A percentile compares a stretch with the other conserved stretches of the same genome.
Evolutionary conservation across 2,888 invertebrate species (phyloP).

Genomic region (Leucania comma): DNA sequence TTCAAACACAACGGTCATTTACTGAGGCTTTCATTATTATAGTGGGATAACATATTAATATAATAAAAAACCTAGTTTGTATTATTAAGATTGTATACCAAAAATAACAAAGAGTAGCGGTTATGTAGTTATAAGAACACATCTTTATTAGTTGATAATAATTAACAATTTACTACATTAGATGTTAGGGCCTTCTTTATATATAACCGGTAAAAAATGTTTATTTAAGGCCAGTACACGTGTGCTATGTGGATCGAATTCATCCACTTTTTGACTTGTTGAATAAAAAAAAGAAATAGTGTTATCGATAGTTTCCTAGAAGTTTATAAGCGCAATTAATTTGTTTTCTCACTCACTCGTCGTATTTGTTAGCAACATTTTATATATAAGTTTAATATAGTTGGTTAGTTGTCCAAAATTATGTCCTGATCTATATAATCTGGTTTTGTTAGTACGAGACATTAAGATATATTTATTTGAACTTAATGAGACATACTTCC

Average conservation of each 20-base stretch:
- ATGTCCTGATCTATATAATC: too few relatives aligned
- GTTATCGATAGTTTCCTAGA: slow-evolving; percentile 3
- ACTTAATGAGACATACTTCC: too few relatives aligned
- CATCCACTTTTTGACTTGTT: slow-evolving; percentile 17
- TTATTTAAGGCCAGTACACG: slow-evolving; percentile 46
- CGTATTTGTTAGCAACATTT: background rate
- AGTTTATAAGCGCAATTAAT: slow-evolving; percentile 11
- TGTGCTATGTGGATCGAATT: slow-evolving; percentile 30
- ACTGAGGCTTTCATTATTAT: slow-evolving; percentile 26
- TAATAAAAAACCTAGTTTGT: slow-evolving; percentile 43
- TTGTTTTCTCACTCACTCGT: slow-evolving; percentile 6
- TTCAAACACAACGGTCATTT: slow-evolving; percentile 1
- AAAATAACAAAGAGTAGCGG: slow-evolving; percentile 77
- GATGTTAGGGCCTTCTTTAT: slow-evolving; percentile 13
- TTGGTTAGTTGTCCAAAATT: too few relatives aligned
- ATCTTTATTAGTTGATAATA: slow-evolving; percentile 54
- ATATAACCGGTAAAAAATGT: slow-evolving; percentile 11
- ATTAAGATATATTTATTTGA: slow-evolving; percentile 12
- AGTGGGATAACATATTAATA: slow-evolving; percentile 36
- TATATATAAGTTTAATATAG: too few relatives aligned
- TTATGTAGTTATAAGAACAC: slow-evolving; percentile 63
- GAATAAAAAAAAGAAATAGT: background rate
- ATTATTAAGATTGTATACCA: slow-evolving; percentile 73
- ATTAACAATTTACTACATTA: slow-evolving; percentile 39
- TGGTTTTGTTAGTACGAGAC: background rate